Conservation (phyloP, 37 sponge, comb jelly and placozoan species). For the Lycopodina hypogea region DNA sequence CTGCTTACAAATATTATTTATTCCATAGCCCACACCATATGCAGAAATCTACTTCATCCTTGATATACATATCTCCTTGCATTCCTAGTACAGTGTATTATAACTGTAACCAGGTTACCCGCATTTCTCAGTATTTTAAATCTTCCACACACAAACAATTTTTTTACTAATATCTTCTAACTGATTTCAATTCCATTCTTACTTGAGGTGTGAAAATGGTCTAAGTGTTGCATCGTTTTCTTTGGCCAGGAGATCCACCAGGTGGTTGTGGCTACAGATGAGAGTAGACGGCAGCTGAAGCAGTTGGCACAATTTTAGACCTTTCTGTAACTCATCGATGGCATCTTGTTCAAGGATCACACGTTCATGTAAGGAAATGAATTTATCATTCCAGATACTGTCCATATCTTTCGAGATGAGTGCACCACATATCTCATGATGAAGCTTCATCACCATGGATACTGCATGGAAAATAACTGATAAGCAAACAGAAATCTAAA, state of each 20-base stretch:
- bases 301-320: slow-evolving; percentile 10
- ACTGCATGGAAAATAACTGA: slow-evolving; percentile 5
- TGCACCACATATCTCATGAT: background rate
- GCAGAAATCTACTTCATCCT: too few species aligned
- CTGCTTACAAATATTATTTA: too few species aligned
- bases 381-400: background rate
- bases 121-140: too few species aligned
- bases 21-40: too few species aligned
- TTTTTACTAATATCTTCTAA: too few species aligned
- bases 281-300: slow-evolving; percentile 15
- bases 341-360: background rate
- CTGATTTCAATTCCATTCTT: too few species aligned
- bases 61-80: too few species aligned
- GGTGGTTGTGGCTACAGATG: background rate
- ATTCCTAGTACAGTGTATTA: too few species aligned
- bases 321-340: slow-evolving; percentile 13
- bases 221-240: background rate
- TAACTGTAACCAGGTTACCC: too few species aligned
- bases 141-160: too few species aligned
- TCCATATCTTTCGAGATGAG: background rate
- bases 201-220: slow-evolving; percentile 9
- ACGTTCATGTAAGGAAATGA: background rate
- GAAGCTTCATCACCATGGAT: slow-evolving; percentile 18
- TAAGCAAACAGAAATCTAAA: too few species aligned
- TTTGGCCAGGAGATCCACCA: slow-evolving; percentile 22